phyloP scores from a whole-genome alignment of 2,113 vertebrate species.

The Peromyscus californicus region DNA sequence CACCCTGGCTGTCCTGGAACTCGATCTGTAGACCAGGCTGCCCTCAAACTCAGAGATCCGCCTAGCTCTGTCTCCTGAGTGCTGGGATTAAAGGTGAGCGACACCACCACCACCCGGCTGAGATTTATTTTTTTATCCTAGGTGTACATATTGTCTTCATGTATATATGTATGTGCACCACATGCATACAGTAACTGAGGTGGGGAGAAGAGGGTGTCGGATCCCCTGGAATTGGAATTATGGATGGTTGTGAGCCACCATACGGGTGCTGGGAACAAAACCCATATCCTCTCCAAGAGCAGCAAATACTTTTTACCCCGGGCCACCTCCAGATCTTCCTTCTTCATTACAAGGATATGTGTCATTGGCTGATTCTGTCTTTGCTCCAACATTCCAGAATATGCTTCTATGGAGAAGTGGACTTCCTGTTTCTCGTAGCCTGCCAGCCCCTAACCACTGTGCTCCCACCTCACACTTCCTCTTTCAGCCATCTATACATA shows the following conservation, averaged over 20 bases:
- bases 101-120: accelerated
- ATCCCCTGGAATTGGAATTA: background rate
- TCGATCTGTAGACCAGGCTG: background rate
- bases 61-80: background rate
- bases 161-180: background rate
- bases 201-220: background rate
- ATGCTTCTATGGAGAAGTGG: background rate
- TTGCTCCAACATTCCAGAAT: background rate
- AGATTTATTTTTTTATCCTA: background rate
- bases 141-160: background rate
- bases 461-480: background rate
- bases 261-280: background rate
- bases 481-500: background rate
- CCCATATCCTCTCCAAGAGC: background rate
- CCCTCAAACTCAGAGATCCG: background rate
- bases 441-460: background rate
- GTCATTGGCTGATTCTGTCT: background rate
- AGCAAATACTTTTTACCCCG: background rate
- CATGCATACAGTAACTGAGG: background rate
- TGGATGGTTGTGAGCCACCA: background rate
- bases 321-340: background rate
- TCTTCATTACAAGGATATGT: background rate
- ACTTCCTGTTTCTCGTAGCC: background rate
- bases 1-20: background rate
- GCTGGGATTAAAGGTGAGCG: background rate